A percentile compares a stretch with the other conserved stretches of the same genome.
These are phyloP conservation scores for Helicoverpa assulta DNA, from an alignment of 2,888 invertebrate genomes.

Conservation along the genomic window DNA sequence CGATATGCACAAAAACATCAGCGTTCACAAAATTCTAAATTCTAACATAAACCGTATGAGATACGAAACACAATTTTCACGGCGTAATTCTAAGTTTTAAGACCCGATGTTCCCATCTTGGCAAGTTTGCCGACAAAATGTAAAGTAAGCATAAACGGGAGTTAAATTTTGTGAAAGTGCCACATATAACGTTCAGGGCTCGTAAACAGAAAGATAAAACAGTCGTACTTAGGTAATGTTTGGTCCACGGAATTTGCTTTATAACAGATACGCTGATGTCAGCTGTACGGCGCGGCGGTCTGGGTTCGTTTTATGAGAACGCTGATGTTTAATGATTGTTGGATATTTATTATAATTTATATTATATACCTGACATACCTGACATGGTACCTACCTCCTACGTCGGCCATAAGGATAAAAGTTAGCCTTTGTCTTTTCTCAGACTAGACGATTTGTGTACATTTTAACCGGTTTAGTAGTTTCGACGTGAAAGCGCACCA, in stretches of 20 bases:
- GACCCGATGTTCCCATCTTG: slow-evolving; percentile 52
- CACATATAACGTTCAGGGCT: slow-evolving; percentile 69
- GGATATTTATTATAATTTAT: no score
- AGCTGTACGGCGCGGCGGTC: slow-evolving; percentile 17
- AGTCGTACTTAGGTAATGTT: slow-evolving; percentile 54
- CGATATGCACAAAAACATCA: slow-evolving; percentile 36
- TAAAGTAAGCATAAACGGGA: slow-evolving; percentile 71
- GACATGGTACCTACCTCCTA: no score
- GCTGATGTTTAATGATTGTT: slow-evolving; percentile 15
- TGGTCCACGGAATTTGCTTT: slow-evolving; percentile 44
- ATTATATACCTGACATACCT: no score
- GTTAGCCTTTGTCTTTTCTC: no score
- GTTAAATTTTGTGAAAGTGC: slow-evolving; percentile 72
- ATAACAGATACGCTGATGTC: slow-evolving; percentile 34
- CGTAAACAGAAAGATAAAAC: slow-evolving; percentile 74
- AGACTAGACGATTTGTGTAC: accelerated
- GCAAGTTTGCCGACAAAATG: slow-evolving; percentile 66
- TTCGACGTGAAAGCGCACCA: no score
- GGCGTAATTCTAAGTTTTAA: slow-evolving; percentile 55
- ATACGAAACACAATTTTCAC: slow-evolving; percentile 54
- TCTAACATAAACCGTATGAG: slow-evolving; percentile 42
- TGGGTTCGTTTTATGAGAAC: slow-evolving; percentile 44
- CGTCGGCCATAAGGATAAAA: no score
- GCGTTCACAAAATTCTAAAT: no score
- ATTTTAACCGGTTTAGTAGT: no score